A percentile compares a stretch with the other conserved stretches of the same genome.
These are phyloP conservation scores for Cebidichthys violaceus DNA, from an alignment of 2,113 vertebrate species.

Conservation along the genomic window DNA sequence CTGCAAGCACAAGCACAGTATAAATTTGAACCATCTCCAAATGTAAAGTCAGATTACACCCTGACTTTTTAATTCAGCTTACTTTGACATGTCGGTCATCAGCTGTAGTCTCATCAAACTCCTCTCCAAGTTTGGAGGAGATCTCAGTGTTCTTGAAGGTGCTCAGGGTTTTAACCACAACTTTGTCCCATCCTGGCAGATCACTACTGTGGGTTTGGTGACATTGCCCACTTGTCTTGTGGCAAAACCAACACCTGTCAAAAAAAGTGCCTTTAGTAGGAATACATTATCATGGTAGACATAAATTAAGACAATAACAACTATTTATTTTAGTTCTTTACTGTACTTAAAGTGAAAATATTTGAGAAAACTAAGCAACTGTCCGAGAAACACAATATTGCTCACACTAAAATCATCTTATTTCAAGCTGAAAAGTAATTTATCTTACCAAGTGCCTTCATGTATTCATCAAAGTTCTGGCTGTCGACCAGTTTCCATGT, in stretches of 20 bases:
- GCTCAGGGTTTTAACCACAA: constrained; percentile 91
- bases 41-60: neutral
- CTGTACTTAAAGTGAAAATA: neutral
- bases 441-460: constrained; percentile 92
- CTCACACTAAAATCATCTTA: neutral
- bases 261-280: too few species aligned
- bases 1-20: constrained; percentile 73
- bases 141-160: constrained; percentile 98
- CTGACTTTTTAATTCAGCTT: constrained; percentile 57
- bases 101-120: constrained; percentile 95
- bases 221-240: constrained; percentile 95
- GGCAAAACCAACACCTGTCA: constrained; percentile 92
- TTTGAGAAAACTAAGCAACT: neutral
- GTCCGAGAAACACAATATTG: neutral
- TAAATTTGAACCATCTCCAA: neutral
- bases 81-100: constrained; percentile 97
- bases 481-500: constrained; percentile 96
- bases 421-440: neutral
- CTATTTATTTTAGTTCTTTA: neutral
- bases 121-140: constrained; percentile 92
- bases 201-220: constrained; percentile 93
- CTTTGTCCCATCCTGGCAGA: constrained; percentile 93
- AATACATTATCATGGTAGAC: neutral
- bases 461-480: constrained; percentile 97
- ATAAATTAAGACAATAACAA: neutral